Base-by-base conservation (phyloP, 2,888 invertebrate species). In the Heliconius ethilla region DNA sequence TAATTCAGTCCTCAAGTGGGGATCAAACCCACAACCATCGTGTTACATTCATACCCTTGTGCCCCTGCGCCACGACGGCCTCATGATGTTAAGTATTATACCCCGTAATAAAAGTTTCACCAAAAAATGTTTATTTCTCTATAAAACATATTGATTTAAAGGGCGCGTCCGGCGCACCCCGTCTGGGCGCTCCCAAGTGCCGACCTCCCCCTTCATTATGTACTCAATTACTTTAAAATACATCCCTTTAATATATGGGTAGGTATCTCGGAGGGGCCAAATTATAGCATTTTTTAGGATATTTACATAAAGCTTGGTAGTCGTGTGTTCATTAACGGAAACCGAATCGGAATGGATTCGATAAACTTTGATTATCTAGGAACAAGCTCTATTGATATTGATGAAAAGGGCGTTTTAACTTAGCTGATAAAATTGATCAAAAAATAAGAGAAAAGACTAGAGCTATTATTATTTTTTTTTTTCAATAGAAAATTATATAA, bases 191-290 rank as follows among this genome's bases (percentile, higher is more conserved):
- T 69, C 75, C 67, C 67, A n/a, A n/a, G 67, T 67, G n/a, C 67
- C 67, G 40, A 40, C 67, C 59, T 22, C 59, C 55, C 73, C 37
- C 62, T n/a, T 65, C 65, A 75, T 69, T 79, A 75, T 78, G 70
- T 77, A 78, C 77, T 79, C 75, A 78, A 79, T 79, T 79, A 79
- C 75, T 79, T 78, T 79, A 77, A 75, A 79, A 65, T 33, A 67
- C 75, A 72, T 76, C 62, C 78, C 63, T 55, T 33, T 33, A 29
- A 33, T 40, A 73, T 66, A 27, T 77, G 72, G n/a, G 9, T 66
- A 66, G 29, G 66, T 66, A 67, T 67, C 7, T 65, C 62, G 15
- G 70, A 70, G 78, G 55, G 70, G 63, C 75, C 29, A 51, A 70
- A 29, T 27, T 11, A 27, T 6, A 4, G 51, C 11, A 18, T 33